Evolutionary conservation across 1,140 invertebrate genomes (phyloP), one percentile per base, ranked within the genome.

Genomic region (Hetaerina americana): DNA sequence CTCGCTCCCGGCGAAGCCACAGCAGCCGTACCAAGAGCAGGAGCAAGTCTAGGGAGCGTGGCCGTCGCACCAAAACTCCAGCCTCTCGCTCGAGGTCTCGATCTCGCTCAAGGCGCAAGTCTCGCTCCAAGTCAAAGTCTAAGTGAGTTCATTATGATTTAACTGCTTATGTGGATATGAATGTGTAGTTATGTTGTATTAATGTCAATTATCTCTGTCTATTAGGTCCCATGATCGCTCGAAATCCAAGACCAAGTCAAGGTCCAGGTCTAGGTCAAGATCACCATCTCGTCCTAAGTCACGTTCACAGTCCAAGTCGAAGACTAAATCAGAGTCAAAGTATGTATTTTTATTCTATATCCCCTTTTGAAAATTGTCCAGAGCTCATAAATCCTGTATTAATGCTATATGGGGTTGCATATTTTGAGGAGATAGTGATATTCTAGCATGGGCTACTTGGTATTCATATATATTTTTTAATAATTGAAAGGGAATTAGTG

Each of bases 171-270:
- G 66, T 72, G 70, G 69, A 25, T 76, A 74, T 24, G 72, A 75
- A 68, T 76, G 74, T 26, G 77, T 76, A 22, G 68, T 75, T 26
- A 77, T 77, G 71, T 74, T 78, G 78, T 75, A 78, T 78, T 76
- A 77, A 75, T 78, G 76, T 75, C 22, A 40, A n/a, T 70, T 73
- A 26, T 66, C 80, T 78, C 79, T 79, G 79, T 80, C 81, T 81
- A 81, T 69, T 78, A 87, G 86, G 80, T 88, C 86, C 74, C 82
- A 81, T 75, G 85, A 86, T 76, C 81, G 83, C 71, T 86, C 84
- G 75, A 84, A 82, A 78, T 85, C 84, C 72, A 81, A 81, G 77
- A 84, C 84, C 74, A 83, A 84, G 75, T 86, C 83, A 76, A 84
- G 83, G 77, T 85, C 85, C 73, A 84, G 85, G 78, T 87, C 85